Evolutionary conservation across 2,888 invertebrate species (phyloP).

Genomic region (Brachyopa scutellaris): DNA sequence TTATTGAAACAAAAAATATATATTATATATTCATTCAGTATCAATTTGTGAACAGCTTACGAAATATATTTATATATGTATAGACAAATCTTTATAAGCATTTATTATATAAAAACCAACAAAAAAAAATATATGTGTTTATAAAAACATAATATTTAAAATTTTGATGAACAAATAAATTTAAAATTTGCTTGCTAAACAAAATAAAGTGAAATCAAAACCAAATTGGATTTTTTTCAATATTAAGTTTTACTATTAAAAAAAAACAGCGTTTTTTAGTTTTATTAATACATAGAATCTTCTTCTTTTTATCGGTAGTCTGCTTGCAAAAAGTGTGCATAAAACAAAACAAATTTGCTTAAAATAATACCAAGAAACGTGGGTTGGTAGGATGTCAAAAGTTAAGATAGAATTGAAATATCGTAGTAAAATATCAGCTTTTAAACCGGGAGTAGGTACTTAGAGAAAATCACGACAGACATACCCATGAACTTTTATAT

Average conservation of each 20-base stretch:
- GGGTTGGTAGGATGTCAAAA: too few relatives aligned
- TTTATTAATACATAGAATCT: not conserved
- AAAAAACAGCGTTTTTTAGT: not conserved
- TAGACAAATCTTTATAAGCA: conserved; percentile 64
- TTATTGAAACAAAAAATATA: conserved; percentile 50
- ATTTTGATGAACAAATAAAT: conserved; percentile 64
- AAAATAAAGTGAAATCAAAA: conserved; percentile 68
- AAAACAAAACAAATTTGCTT: too few relatives aligned
- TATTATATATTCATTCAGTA: conserved; percentile 60
- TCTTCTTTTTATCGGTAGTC: not conserved
- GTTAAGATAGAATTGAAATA: too few relatives aligned
- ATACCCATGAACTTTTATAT: too few relatives aligned
- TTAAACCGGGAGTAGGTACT: too few relatives aligned
- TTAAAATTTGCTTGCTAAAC: conserved; percentile 68
- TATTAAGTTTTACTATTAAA: conserved; percentile 38
- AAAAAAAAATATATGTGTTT: conserved; percentile 50
- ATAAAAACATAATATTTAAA: conserved; percentile 61
- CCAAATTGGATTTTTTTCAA: conserved; percentile 62
- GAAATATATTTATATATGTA: conserved; percentile 69
- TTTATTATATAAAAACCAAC: conserved; percentile 39
- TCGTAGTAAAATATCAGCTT: too few relatives aligned
- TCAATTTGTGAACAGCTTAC: conserved; percentile 68
- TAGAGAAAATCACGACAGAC: too few relatives aligned
- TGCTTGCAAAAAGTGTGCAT: not conserved
- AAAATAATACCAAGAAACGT: too few relatives aligned